These are phyloP conservation scores for Stenopsyche tienmushanensis DNA, from an alignment of 1,140 invertebrate species.

Conservation along the genomic window DNA sequence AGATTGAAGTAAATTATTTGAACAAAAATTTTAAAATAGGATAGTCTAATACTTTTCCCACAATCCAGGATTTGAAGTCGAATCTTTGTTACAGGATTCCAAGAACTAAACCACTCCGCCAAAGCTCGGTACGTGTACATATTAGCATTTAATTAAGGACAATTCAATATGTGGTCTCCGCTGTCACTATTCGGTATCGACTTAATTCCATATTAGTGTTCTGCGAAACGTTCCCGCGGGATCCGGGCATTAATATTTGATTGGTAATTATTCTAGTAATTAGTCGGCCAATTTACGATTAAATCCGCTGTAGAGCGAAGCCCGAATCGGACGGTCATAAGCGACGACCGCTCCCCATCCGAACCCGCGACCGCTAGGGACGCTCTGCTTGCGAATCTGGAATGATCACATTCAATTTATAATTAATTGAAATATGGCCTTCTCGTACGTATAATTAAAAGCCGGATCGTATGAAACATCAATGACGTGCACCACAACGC, in stretches of 20 bases:
- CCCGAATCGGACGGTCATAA: slow-evolving; percentile 5
- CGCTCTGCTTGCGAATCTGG: slow-evolving; percentile 4
- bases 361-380: background rate
- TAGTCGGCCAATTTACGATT: slow-evolving; percentile 39
- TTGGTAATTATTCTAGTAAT: slow-evolving; percentile 37
- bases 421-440: slow-evolving; percentile 40
- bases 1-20: too few relatives aligned
- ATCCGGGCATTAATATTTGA: slow-evolving; percentile 26
- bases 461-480: background rate
- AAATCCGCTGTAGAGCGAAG: slow-evolving; percentile 27
- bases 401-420: slow-evolving; percentile 33
- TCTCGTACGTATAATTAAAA: slow-evolving; percentile 17
- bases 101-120: too few relatives aligned
- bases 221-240: background rate
- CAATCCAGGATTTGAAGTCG: too few relatives aligned
- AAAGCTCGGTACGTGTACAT: too few relatives aligned
- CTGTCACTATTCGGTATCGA: background rate
- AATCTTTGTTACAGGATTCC: too few relatives aligned
- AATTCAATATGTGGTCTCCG: too few relatives aligned
- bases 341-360: background rate
- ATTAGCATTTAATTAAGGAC: too few relatives aligned
- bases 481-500: background rate
- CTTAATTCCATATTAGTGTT: slow-evolving; percentile 1
- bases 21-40: too few relatives aligned
- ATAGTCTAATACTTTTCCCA: too few relatives aligned